Evolutionary conservation across 2,797 vertebrate species (phyloP), one percentile per base, ranked within the genome.

Genomic region (Pampus argenteus): DNA sequence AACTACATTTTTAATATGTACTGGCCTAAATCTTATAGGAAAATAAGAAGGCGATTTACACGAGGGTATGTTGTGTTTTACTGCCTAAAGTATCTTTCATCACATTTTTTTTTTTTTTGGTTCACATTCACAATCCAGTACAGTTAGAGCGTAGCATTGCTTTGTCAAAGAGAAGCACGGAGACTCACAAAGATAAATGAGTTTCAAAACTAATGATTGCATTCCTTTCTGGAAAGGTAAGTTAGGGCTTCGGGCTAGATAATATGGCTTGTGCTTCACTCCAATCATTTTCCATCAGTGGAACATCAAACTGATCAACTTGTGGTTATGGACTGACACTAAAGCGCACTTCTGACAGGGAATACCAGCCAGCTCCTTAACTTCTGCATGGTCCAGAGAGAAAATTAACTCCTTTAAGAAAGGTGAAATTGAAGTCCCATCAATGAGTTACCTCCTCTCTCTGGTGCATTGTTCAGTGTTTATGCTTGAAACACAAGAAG

Each of bases 221-320:
- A 91, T 95, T 95, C 94, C 93, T 93, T 82, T 90, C 71, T 87
- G 86, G 74, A 90, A 86, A 93, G 94, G 92, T 90, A 94, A 95
- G 91, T 77, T 76, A 72, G 56, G 15, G 83, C 93, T 91, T 45
- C 1, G 28, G 88, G 93, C 78, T 76, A 91, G 62, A 86, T 75
- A 90, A 89, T 89, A 82, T 58, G 59, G 51, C 63, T 81, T 76
- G 63, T 36, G 31, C 82, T 83, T 70, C 67, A 67, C 59, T 85
- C 66, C 80, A 84, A 78, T 90, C 91, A 82, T 86, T 88, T 81
- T 79, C 54, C 74, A 74, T 49, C 74, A 74, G 79, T 20, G 64
- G 55, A 88, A 82, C 83, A 83, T 88, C 83, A 81, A 63, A 88
- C 86, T 81, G 63, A 88, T 87, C 60, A 76, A 61, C 74, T 68